These are phyloP conservation scores for Gobio occitaniae DNA, from an alignment of 2,797 vertebrate species.

Conservation along the genomic window DNA sequence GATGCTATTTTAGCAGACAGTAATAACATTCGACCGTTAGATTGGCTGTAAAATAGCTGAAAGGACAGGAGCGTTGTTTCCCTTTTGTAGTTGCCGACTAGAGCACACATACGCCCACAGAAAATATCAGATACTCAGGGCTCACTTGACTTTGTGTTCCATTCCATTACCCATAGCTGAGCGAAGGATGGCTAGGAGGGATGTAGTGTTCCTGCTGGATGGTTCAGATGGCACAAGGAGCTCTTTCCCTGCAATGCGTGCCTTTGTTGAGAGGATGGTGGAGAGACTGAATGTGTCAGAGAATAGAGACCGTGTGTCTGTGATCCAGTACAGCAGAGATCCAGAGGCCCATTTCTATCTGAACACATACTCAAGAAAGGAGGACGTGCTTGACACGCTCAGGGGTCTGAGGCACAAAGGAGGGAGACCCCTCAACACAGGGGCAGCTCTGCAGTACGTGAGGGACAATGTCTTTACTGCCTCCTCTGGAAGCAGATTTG, in stretches of 20 bases:
- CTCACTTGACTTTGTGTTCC: slow-evolving; percentile 16
- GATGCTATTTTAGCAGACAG: background rate
- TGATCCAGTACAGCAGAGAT: slow-evolving; percentile 61
- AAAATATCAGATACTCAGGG: background rate
- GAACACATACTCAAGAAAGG: background rate
- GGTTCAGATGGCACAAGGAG: slow-evolving; percentile 61
- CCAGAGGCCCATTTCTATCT: slow-evolving; percentile 56
- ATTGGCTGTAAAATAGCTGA: background rate
- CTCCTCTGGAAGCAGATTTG: slow-evolving; percentile 56
- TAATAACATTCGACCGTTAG: background rate
- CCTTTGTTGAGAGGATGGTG: slow-evolving; percentile 76
- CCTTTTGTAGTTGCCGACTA: background rate
- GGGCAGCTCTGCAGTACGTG: slow-evolving; percentile 58
- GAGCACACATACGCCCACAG: background rate
- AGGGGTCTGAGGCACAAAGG: slow-evolving; percentile 55
- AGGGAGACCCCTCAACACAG: slow-evolving; percentile 55
- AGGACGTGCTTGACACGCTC: slow-evolving; percentile 53
- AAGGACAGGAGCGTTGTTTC: background rate
- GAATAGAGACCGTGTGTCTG: slow-evolving; percentile 54
- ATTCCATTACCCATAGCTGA: slow-evolving; percentile 44
- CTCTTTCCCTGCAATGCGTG: slow-evolving; percentile 71
- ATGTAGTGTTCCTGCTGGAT: slow-evolving; percentile 62
- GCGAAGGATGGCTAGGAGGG: slow-evolving; percentile 27
- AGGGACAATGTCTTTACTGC: slow-evolving; percentile 33
- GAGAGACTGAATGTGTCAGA: slow-evolving; percentile 75